Percentiles rank a stretch among this genome's conserved stretches.
phyloP scores from a whole-genome alignment of 2,888 invertebrate species.

The Meiosimyza platycephala region DNA sequence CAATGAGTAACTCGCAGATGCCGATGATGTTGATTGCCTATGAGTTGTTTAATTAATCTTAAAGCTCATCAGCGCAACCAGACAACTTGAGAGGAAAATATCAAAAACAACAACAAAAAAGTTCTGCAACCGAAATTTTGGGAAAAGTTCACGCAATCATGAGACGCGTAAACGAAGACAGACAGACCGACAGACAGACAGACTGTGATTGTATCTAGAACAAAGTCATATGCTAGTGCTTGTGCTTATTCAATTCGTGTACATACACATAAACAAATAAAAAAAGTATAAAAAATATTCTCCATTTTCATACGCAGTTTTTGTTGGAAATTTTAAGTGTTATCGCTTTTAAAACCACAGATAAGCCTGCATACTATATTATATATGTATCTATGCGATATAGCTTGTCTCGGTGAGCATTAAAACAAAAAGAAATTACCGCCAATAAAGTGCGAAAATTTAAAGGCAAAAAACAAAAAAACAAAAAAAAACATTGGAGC shows the following conservation, averaged over 20 bases:
- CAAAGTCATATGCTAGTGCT: not conserved
- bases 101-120: not conserved
- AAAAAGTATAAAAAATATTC: no score
- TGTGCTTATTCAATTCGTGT: not conserved
- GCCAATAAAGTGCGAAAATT: no score
- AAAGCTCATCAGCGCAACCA: conserved; percentile 14
- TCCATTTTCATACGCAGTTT: no score
- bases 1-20: conserved; percentile 12
- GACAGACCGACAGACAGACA: conserved; percentile 6
- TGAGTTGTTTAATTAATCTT: conserved; percentile 44
- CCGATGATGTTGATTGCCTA: conserved; percentile 31
- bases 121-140: conserved; percentile 3
- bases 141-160: conserved; percentile 26
- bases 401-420: no score
- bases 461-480: no score
- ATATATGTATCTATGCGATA: no score
- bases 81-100: conserved; percentile 1
- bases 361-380: no score
- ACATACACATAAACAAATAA: no score
- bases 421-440: no score
- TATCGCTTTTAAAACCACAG: no score
- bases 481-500: no score
- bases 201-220: conserved; percentile 2
- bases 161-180: conserved; percentile 2
- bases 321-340: no score